Conservation (phyloP, 2,113 vertebrate species). For the Hirundichthys speculiger region DNA sequence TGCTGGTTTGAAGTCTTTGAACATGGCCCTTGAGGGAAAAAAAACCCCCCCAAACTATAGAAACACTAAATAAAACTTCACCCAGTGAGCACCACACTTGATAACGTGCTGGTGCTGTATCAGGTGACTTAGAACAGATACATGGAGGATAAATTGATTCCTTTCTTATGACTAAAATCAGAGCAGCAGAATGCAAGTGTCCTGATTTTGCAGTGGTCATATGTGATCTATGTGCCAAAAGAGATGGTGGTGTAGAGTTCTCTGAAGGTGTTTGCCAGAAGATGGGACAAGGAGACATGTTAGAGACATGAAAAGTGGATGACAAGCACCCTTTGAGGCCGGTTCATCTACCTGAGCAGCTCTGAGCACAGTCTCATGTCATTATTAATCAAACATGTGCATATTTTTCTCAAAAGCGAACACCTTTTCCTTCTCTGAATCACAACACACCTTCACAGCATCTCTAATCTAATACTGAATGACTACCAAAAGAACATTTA, state of each 20-base stretch:
- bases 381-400: constrained; percentile 67
- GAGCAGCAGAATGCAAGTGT: constrained; percentile 24
- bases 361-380: constrained; percentile 48
- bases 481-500: constrained; percentile 43
- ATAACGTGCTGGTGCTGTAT: constrained; percentile 49
- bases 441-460: constrained; percentile 27
- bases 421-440: constrained; percentile 7
- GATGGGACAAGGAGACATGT: constrained; percentile 16
- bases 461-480: constrained; percentile 43
- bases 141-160: constrained; percentile 7
- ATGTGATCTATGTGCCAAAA: constrained; percentile 12
- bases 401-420: constrained; percentile 60
- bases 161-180: neutral
- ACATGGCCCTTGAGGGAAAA: constrained; percentile 43
- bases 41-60: constrained; percentile 14
- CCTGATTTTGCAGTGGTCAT: constrained; percentile 30
- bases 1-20: constrained; percentile 3
- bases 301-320: neutral
- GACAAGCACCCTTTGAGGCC: constrained; percentile 78
- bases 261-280: constrained; percentile 26
- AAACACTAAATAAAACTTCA: constrained; percentile 14
- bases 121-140: constrained; percentile 55
- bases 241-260: constrained; percentile 19
- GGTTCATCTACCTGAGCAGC: constrained; percentile 70
- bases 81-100: neutral